phyloP scores from a whole-genome alignment of 1,140 invertebrate species.

The Drosophila sturtevanti region DNA sequence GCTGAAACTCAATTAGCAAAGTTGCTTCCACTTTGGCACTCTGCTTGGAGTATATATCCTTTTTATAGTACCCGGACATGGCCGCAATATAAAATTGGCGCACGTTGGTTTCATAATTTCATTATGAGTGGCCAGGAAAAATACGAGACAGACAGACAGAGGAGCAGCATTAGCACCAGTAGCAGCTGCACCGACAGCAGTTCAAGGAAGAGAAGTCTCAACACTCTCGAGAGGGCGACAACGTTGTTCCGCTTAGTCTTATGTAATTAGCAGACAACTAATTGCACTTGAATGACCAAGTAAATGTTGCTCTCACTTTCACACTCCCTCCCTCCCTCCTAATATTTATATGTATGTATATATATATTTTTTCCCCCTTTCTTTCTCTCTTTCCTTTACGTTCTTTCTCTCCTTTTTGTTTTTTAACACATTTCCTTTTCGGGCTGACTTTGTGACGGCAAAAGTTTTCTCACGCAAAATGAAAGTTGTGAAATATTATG shows the following conservation, averaged over 20 bases:
- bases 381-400: constrained; percentile 7
- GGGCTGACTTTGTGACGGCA: constrained; percentile 21
- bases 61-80: constrained; percentile 8
- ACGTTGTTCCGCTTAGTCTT: constrained; percentile 53
- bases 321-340: constrained; percentile 1
- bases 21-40: constrained; percentile 28
- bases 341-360: background rate
- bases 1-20: constrained; percentile 74
- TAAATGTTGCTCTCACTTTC: constrained; percentile 36
- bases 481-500: constrained; percentile 63
- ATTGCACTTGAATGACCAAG: constrained; percentile 71
- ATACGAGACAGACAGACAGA: constrained; percentile 53
- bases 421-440: background rate
- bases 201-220: background rate
- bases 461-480: constrained; percentile 60
- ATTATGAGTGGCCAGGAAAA: constrained; percentile 67
- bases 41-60: constrained; percentile 6
- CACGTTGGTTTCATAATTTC: constrained; percentile 76
- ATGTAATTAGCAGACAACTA: constrained; percentile 74
- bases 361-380: background rate
- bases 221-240: constrained; percentile 20
- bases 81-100: constrained; percentile 72
- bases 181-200: background rate
- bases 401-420: constrained; percentile 2
- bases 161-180: background rate